Evolutionary conservation across 2,113 vertebrate species (phyloP).

Genomic region (Ophthalmolycus amberensis): DNA sequence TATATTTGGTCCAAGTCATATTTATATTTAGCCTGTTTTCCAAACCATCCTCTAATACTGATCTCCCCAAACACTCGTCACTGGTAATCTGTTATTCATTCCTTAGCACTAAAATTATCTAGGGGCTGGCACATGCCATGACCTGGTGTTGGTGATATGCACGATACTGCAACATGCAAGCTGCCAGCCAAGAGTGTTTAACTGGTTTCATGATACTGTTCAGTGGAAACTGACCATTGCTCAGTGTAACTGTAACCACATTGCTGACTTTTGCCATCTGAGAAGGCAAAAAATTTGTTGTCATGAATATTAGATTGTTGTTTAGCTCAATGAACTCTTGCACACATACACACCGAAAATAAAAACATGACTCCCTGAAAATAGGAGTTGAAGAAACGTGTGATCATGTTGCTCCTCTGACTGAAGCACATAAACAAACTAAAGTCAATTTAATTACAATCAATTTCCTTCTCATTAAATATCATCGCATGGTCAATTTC

Average conservation of each 20-base stretch:
- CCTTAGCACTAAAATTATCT: slow-evolving; percentile 23
- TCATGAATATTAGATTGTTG: slow-evolving; percentile 15
- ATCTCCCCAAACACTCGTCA: background rate
- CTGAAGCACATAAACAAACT: slow-evolving; percentile 28
- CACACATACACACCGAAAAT: background rate
- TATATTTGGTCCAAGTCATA: background rate
- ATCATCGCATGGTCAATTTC: background rate
- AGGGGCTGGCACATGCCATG: background rate
- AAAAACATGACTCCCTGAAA: background rate
- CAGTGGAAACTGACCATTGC: background rate
- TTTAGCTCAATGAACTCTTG: background rate
- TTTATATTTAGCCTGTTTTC: background rate
- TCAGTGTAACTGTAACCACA: background rate
- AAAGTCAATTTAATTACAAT: background rate
- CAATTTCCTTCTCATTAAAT: background rate
- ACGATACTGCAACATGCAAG: background rate
- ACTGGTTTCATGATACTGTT: background rate
- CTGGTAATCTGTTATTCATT: slow-evolving; percentile 34
- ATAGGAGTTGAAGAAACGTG: background rate
- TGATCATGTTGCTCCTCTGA: background rate
- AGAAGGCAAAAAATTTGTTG: slow-evolving; percentile 5
- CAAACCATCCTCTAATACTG: slow-evolving; percentile 6
- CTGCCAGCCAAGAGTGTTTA: background rate
- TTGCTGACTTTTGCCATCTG: slow-evolving; percentile 9
- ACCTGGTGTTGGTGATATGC: slow-evolving; percentile 8